Conservation (phyloP, 2,888 invertebrate genomes). For the Agrochola lychnidis region DNA sequence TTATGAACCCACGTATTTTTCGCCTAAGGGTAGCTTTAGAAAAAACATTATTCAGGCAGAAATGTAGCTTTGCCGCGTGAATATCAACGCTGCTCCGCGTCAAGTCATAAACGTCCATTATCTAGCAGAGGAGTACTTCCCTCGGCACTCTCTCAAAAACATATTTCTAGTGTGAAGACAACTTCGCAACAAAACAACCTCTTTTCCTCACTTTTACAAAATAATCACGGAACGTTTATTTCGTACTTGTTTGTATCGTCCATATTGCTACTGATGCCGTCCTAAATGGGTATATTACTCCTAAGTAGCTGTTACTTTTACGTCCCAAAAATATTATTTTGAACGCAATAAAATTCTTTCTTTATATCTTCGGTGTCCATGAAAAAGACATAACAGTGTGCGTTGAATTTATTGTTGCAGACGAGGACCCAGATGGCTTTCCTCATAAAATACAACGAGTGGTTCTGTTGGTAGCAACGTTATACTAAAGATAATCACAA, state of each 20-base stretch:
- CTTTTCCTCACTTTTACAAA: slow-evolving; percentile 54
- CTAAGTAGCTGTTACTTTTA: slow-evolving; percentile 73
- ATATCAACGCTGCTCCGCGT: slow-evolving; percentile 54
- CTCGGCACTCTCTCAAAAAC: slow-evolving; percentile 63
- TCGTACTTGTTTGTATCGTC: slow-evolving; percentile 58
- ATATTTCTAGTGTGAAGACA: slow-evolving; percentile 62
- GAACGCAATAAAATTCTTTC: slow-evolving; percentile 84
- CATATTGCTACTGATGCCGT: slow-evolving; percentile 57
- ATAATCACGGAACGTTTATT: slow-evolving; percentile 64
- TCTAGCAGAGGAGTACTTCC: slow-evolving; percentile 58
- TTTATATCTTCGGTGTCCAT: slow-evolving; percentile 85
- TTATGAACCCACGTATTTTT: slow-evolving; percentile 21
- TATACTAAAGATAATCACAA: slow-evolving; percentile 90
- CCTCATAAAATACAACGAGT: slow-evolving; percentile 89
- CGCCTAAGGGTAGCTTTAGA: background rate
- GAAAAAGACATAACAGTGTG: slow-evolving; percentile 89
- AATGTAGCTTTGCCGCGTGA: slow-evolving; percentile 43
- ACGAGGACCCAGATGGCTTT: slow-evolving; percentile 89
- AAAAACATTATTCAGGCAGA: slow-evolving; percentile 35
- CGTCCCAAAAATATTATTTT: slow-evolving; percentile 81
- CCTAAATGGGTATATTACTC: slow-evolving; percentile 67
- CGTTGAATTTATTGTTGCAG: slow-evolving; percentile 88
- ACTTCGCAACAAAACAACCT: slow-evolving; percentile 50
- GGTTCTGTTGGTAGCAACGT: slow-evolving; percentile 85
- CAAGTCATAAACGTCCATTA: slow-evolving; percentile 65